Percentiles rank a stretch among this genome's conserved stretches.
Conservation (phyloP, 2,113 vertebrate genomes). For the Nymphicus hollandicus region DNA sequence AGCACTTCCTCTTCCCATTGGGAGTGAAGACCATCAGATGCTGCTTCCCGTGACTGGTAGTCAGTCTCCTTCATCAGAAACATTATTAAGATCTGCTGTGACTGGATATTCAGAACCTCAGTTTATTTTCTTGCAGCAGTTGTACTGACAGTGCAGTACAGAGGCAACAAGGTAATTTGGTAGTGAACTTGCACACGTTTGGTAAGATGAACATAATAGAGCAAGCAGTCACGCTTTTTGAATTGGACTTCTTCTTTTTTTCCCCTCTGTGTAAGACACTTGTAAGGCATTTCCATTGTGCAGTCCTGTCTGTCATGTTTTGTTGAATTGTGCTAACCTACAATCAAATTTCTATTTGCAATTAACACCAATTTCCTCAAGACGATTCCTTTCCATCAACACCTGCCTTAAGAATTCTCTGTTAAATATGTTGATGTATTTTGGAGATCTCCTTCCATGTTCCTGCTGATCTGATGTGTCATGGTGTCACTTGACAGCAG, state of each 20-base stretch:
- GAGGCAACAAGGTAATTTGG: neutral
- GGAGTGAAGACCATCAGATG: slow-evolving; percentile 79
- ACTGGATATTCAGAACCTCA: slow-evolving; percentile 81
- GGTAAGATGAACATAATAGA: slow-evolving; percentile 46
- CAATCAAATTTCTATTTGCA: neutral
- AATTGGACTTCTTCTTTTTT: slow-evolving; percentile 8
- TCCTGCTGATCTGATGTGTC: neutral
- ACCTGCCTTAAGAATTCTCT: slow-evolving; percentile 58
- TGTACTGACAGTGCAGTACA: slow-evolving; percentile 72
- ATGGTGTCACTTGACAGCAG: neutral
- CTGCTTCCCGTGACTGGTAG: slow-evolving; percentile 74
- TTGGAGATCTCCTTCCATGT: neutral
- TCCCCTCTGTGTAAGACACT: slow-evolving; percentile 22
- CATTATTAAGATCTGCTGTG: slow-evolving; percentile 72
- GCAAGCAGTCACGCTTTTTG: neutral
- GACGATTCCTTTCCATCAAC: neutral
- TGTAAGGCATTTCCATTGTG: slow-evolving; percentile 26
- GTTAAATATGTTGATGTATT: neutral
- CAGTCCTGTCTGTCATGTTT: slow-evolving; percentile 3
- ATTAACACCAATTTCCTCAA: slow-evolving; percentile 16
- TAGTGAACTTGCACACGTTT: neutral
- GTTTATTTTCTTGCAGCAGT: slow-evolving; percentile 82
- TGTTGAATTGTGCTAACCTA: slow-evolving; percentile 11
- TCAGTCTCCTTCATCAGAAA: slow-evolving; percentile 75
- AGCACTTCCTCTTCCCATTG: slow-evolving; percentile 76